phyloP scores from a whole-genome alignment of 2,113 vertebrate species.

The Halcyon senegalensis region DNA sequence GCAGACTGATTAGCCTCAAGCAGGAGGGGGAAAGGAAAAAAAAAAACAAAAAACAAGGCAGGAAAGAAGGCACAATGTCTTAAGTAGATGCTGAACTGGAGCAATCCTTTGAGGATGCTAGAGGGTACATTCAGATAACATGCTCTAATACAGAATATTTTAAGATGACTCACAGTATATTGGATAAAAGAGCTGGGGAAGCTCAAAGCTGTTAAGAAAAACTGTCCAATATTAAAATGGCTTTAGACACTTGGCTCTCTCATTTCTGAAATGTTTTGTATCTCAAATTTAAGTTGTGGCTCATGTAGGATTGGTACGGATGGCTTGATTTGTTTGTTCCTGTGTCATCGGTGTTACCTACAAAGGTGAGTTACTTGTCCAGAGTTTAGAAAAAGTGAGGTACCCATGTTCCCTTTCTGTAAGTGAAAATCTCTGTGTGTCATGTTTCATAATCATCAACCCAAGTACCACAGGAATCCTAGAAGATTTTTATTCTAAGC shows the following conservation, averaged over 20 bases:
- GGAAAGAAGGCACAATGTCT: not conserved
- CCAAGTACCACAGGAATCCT: not conserved
- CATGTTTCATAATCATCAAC: conserved; percentile 14
- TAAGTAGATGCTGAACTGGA: not conserved
- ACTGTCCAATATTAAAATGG: not conserved
- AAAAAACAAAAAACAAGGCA: not conserved
- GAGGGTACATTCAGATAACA: not conserved
- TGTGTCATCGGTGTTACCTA: not conserved
- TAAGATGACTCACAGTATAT: not conserved
- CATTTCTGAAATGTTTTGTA: not conserved
- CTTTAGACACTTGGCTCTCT: not conserved
- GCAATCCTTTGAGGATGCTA: not conserved
- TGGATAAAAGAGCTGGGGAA: not conserved
- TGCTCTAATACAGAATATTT: not conserved
- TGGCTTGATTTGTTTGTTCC: conserved; percentile 26
- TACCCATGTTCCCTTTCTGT: not conserved
- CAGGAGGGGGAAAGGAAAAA: not conserved
- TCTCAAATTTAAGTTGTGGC: not conserved
- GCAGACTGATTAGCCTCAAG: not conserved
- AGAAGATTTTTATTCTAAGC: not conserved
- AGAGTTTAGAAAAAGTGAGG: not conserved
- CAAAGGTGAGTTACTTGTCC: conserved; percentile 3
- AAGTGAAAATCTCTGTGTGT: not conserved
- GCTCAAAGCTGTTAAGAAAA: not conserved
- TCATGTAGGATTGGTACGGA: not conserved